A percentile compares a stretch with the other conserved stretches of the same genome.
These are phyloP conservation scores for Euthynnus affinis DNA, from an alignment of 2,797 vertebrate genomes.

Conservation along the genomic window DNA sequence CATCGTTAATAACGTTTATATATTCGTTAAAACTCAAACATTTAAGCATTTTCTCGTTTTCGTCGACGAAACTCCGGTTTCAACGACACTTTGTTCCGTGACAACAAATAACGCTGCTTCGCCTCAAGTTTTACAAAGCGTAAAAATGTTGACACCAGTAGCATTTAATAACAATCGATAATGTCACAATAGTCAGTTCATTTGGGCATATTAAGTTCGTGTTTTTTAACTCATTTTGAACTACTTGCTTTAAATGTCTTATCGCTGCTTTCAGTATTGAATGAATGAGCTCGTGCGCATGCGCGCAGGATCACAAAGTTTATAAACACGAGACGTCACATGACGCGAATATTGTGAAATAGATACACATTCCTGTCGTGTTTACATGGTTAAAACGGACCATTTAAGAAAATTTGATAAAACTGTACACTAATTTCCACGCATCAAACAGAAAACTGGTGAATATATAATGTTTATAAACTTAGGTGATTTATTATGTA, in stretches of 20 bases:
- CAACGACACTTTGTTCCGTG: conserved; percentile 49
- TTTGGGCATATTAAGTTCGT: background rate
- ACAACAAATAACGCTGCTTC: conserved; percentile 21
- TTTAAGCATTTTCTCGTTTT: background rate
- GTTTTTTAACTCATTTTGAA: background rate
- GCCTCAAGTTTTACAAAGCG: conserved; percentile 5
- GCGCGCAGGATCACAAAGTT: conserved; percentile 84
- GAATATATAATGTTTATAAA: background rate
- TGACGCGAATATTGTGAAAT: conserved; percentile 80
- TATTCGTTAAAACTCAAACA: accelerated
- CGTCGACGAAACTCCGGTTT: conserved; percentile 52
- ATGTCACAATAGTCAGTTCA: accelerated
- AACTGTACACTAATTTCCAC: background rate
- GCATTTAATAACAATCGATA: accelerated
- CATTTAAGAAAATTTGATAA: background rate
- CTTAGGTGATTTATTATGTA: background rate
- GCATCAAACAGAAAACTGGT: background rate
- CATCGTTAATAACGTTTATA: accelerated
- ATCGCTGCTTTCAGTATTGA: conserved; percentile 83
- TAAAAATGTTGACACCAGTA: background rate
- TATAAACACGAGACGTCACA: conserved; percentile 95
- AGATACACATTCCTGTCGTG: conserved; percentile 2
- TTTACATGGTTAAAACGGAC: background rate
- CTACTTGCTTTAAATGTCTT: conserved; percentile 33
- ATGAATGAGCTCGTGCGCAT: conserved; percentile 96